Conservation (phyloP, 2,797 vertebrate genomes). For the Dipus sagitta region DNA sequence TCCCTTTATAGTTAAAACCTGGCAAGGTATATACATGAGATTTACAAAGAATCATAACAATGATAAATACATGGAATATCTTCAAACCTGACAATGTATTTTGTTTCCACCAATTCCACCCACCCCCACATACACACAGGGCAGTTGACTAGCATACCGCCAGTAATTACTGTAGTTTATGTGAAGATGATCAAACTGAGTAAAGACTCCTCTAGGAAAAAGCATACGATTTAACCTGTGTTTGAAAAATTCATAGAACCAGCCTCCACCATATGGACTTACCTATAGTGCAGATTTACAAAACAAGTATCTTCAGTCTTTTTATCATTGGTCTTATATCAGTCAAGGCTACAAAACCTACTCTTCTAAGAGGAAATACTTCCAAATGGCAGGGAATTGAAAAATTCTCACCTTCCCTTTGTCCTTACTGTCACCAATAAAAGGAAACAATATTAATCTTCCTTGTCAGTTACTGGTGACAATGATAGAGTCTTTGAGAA, state of each 20-base stretch:
- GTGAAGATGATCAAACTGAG: constrained; percentile 57
- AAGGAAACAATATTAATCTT: constrained; percentile 22
- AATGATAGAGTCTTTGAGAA: constrained; percentile 11
- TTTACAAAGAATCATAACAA: not conserved
- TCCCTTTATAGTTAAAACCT: constrained; percentile 42
- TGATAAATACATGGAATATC: not conserved
- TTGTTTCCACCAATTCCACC: constrained; percentile 54
- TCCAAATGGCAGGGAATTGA: constrained; percentile 17
- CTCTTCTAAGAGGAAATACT: constrained; percentile 52
- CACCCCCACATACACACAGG: no score
- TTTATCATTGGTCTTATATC: constrained; percentile 59
- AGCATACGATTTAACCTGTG: constrained; percentile 24
- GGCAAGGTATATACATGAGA: not conserved
- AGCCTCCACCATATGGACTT: not conserved
- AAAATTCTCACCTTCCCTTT: not conserved
- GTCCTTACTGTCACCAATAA: not conserved
- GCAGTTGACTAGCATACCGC: not conserved
- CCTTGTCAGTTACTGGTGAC: not conserved
- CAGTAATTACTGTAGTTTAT: constrained; percentile 33
- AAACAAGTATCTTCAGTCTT: not conserved
- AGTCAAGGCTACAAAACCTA: not conserved
- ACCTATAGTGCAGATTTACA: not conserved
- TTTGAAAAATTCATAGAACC: constrained; percentile 32
- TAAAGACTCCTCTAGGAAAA: fast-evolving
- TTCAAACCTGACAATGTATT: constrained; percentile 62